phyloP scores from a whole-genome alignment of 2,113 vertebrate species.

The Megaceryle maxima region DNA sequence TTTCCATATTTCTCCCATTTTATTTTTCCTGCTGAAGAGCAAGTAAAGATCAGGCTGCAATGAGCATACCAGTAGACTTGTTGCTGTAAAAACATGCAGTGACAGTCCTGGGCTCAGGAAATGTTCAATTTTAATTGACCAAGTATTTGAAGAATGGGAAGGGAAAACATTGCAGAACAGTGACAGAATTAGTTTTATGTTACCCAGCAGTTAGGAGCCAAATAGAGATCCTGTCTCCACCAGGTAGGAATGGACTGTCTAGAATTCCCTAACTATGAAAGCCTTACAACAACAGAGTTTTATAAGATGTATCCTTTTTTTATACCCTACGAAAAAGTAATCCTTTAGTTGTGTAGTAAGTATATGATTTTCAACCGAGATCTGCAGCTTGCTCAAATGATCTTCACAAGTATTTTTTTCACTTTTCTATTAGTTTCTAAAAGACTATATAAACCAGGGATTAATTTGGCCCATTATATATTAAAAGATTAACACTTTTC shows the following conservation, averaged over 20 bases:
- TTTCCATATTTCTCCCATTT: not conserved
- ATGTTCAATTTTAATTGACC: not conserved
- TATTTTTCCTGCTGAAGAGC: not conserved
- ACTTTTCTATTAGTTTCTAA: not conserved
- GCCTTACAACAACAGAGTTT: not conserved
- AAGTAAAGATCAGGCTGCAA: not conserved
- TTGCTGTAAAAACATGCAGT: not conserved
- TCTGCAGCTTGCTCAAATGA: not conserved
- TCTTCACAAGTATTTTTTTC: not conserved
- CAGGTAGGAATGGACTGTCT: not conserved
- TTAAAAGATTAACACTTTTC: not conserved
- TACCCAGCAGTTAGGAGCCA: not conserved
- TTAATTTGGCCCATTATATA: slow-evolving; percentile 22
- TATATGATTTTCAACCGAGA: not conserved
- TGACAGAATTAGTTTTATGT: not conserved
- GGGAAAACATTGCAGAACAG: not conserved
- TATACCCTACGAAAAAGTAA: not conserved
- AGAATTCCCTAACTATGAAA: not conserved
- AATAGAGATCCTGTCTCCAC: not conserved
- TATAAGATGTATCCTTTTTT: not conserved
- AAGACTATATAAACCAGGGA: not conserved
- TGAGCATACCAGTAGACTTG: not conserved
- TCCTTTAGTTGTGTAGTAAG: not conserved
- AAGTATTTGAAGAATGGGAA: not conserved
- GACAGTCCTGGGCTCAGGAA: not conserved